phyloP scores from a whole-genome alignment of 2,797 vertebrate species.

The Coccyzus lansbergi region DNA sequence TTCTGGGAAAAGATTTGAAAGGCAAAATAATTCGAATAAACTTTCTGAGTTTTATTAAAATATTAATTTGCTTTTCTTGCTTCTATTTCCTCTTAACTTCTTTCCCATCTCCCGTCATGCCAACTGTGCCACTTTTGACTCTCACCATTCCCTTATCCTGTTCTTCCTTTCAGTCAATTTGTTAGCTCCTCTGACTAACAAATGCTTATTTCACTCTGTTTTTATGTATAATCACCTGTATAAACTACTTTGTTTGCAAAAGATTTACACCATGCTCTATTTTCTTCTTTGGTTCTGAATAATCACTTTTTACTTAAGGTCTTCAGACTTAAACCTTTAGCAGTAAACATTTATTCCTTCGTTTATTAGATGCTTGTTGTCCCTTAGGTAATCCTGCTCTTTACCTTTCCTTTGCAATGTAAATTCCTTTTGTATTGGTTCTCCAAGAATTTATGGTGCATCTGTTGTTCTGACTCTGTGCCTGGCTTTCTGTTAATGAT shows the following conservation, averaged over 20 bases:
- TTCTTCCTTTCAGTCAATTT: not conserved
- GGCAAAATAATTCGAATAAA: not conserved
- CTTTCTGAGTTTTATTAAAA: not conserved
- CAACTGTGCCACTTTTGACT: not conserved
- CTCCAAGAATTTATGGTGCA: not conserved
- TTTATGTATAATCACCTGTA: not conserved
- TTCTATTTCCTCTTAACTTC: not conserved
- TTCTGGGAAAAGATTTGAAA: not conserved
- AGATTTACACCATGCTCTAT: not conserved
- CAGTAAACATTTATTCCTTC: constrained; percentile 4
- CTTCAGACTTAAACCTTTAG: not conserved
- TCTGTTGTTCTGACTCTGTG: not conserved
- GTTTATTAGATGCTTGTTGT: not conserved
- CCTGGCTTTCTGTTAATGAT: constrained; percentile 4
- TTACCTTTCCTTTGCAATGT: constrained; percentile 7
- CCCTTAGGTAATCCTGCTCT: not conserved
- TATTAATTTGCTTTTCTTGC: not conserved
- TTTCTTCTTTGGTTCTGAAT: not conserved
- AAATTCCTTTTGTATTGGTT: constrained; percentile 19
- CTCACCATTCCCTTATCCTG: not conserved
- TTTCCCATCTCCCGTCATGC: not conserved
- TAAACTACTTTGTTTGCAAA: not conserved
- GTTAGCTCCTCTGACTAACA: not conserved
- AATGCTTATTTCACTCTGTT: not conserved
- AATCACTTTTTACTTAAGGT: not conserved